Evolutionary conservation across 2,113 vertebrate genomes (phyloP), one percentile per base, ranked within the genome.

Genomic region (Chloroceryle aenea): DNA sequence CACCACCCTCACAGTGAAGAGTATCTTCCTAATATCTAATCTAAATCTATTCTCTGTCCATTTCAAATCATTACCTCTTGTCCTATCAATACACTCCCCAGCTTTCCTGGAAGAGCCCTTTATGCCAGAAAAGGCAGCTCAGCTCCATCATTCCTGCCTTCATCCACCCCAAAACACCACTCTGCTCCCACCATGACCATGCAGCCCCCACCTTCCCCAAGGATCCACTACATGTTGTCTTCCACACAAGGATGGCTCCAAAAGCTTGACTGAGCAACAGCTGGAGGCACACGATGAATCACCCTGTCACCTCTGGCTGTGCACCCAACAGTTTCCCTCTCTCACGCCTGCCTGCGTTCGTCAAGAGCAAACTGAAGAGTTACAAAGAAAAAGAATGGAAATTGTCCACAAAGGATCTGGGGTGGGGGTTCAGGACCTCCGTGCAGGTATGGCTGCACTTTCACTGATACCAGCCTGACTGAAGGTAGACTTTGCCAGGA

Each of bases 141-240:
- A 85, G 59, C 22, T 55, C n/a, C 59, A 55, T 45, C 7, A 1
- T 27, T 56, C 10, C 38, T 76, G 17, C 26, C 40, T 85, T 75
- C 75, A 32, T 12, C 43, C 2, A 1, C 32, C 53, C 29, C 3
- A 69, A 88, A 80, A 0, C 8, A 26, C 55, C n/a, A 11, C 40
- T 0, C 0, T 26, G n/a, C 23, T 50, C 13, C 18, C 0, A 0
- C 19, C 48, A 9, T 1, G 1, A 48, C 29, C 56, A 40, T 7
- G 23, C 71, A 30, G 9, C 25, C 30, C 73, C 20, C 9, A 12
- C 10, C 18, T 76, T 14, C 4, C 59, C 22, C 61, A 91, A 93
- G 32, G 48, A 85, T 78, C 77, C 82, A 62, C 91, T 64, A 59
- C 48, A 58, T 7, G 0, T 2, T 32, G 59, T 50, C 67, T 93